Base-by-base conservation (phyloP, 2,113 vertebrate species). In the Cynopterus brachyotis region DNA sequence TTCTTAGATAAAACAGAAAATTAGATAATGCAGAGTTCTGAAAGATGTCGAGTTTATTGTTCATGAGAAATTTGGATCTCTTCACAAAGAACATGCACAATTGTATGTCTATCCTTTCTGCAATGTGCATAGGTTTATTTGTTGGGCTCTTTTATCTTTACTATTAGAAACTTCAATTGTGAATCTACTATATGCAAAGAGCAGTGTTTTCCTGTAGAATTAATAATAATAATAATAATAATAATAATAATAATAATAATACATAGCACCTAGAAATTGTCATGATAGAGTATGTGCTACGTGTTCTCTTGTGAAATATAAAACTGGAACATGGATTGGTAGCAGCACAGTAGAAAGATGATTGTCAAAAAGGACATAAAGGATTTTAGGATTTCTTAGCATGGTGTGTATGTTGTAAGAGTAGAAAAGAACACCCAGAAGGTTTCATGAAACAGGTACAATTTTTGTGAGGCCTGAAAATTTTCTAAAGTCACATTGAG, bases 351-450 rank as follows among this genome's bases (percentile, higher is more conserved):
- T 4, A 35, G 22, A 57, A 82, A 81, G 70, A 16, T 60, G 13
- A 79, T 3, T 35, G 3, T 4, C 6, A 28, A 42, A 81, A 62
- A 50, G 50, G 15, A 50, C 50, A 50, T 50, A 50, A 50, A 50
- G 16, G 2, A 35, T 11, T 1, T 24, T 17, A 72, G 62, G 3
- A 64, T 40, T 57, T 11, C 37, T 47, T 22, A 47, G 9, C 10
- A 35, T 4, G 5, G 4, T 60, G 2, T 24, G 5, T 70, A 5
- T 32, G n/a, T 35, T 76, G 1, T 22, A 2, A 20, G 1, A 32
- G 4, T 16, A 17, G 15, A 20, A 17, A 82, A 53, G 1, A 13
- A 64, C 1, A 72, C 0, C 3, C 22, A 30, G 6, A 53, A 64
- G 55, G 3, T n/a, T 73, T 40, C 32, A 32, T 12, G 35, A 0